phyloP scores from a whole-genome alignment of 2,797 vertebrate genomes.

The Poeciliopsis presidionis region DNA sequence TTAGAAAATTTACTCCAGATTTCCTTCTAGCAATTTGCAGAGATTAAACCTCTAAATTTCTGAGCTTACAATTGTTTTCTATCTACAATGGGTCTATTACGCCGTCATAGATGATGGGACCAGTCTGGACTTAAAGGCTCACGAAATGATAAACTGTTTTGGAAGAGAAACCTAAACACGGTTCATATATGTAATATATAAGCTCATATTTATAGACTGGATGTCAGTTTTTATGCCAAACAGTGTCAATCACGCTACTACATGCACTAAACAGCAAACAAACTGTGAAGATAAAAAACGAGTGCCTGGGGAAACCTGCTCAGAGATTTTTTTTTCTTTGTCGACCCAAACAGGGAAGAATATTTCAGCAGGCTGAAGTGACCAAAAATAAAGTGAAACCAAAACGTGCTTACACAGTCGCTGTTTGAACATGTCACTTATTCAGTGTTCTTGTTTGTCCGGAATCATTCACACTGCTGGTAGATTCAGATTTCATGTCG shows the following conservation, averaged over 20 bases:
- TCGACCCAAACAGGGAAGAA: background rate
- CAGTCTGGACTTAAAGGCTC: background rate
- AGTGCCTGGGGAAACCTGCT: constrained; percentile 4
- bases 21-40: no score
- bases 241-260: background rate
- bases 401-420: background rate
- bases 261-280: background rate
- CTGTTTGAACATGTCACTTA: background rate
- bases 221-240: background rate
- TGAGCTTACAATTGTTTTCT: no score
- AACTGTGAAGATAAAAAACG: background rate
- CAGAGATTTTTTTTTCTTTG: background rate
- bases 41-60: no score
- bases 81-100: no score
- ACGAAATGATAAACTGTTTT: background rate
- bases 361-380: background rate
- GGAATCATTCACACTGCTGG: background rate
- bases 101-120: background rate
- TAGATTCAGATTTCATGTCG: background rate
- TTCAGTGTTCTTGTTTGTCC: background rate
- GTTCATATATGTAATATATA: background rate
- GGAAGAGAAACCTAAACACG: background rate
- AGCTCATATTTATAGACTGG: background rate
- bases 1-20: no score
- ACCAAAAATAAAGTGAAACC: background rate